Evolutionary conservation across 2,113 vertebrate genomes (phyloP).

Genomic region (Muntiacus reevesi): DNA sequence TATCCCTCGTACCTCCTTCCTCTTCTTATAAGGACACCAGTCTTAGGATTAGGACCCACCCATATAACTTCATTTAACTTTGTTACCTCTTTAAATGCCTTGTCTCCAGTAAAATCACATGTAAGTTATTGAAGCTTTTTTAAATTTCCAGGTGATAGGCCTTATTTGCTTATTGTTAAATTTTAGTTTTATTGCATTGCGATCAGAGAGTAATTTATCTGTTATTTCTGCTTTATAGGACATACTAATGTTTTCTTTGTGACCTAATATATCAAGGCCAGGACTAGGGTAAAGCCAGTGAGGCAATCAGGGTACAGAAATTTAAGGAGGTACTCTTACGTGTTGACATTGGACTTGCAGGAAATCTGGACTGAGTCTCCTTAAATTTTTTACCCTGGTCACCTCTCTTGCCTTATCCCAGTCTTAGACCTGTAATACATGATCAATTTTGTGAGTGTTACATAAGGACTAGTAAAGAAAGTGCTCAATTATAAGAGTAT

Average conservation of each 20-base stretch:
- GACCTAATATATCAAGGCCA: not conserved
- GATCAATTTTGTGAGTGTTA: not conserved
- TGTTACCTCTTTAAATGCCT: not conserved
- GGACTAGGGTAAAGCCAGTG: not conserved
- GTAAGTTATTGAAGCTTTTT: not conserved
- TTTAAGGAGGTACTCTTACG: not conserved
- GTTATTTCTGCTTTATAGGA: not conserved
- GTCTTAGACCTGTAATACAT: not conserved
- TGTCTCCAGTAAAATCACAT: not conserved
- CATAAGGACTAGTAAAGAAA: not conserved
- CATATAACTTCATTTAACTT: not conserved
- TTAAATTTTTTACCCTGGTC: not conserved
- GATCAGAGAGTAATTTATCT: not conserved
- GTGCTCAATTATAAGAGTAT: not conserved
- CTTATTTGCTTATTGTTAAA: not conserved
- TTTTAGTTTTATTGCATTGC: constrained; percentile 6
- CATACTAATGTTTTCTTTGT: not conserved
- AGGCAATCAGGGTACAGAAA: not conserved
- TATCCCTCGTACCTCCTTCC: not conserved
- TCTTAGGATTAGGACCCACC: not conserved
- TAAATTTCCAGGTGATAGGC: not conserved
- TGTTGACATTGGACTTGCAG: not conserved
- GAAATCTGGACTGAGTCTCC: not conserved
- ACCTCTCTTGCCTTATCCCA: not conserved
- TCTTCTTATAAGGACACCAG: not conserved